phyloP scores from a whole-genome alignment of 1,140 invertebrate genomes.

The Leptopilina boulardi region DNA sequence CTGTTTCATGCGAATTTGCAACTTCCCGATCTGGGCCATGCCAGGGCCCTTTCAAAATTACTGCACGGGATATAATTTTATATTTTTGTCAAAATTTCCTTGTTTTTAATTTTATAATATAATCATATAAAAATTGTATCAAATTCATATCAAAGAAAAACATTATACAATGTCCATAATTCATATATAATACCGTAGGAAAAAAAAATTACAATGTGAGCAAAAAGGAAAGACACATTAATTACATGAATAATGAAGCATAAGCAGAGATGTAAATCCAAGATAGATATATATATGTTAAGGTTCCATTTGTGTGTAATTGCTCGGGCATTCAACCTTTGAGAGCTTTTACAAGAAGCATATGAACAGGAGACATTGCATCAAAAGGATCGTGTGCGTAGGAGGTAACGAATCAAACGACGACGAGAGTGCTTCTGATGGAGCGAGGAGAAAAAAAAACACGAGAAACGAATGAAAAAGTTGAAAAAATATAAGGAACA shows the following conservation, averaged over 20 bases:
- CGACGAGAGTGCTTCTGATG: neutral
- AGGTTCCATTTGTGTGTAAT: slow-evolving; percentile 13
- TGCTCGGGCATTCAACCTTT: slow-evolving; percentile 24
- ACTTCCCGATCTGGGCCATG: too few relatives aligned
- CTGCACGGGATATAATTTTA: too few relatives aligned
- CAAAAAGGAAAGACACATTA: neutral
- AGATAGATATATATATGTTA: neutral
- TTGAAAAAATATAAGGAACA: slow-evolving; percentile 31
- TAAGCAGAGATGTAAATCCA: neutral
- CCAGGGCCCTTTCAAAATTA: too few relatives aligned
- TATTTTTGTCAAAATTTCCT: too few relatives aligned
- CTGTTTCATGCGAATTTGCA: too few relatives aligned
- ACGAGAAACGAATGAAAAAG: slow-evolving; percentile 8
- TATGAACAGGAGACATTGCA: slow-evolving; percentile 17
- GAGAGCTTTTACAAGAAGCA: neutral
- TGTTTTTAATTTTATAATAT: too few relatives aligned
- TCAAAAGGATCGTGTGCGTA: slow-evolving; percentile 34
- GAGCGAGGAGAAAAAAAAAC: neutral
- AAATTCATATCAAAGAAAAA: too few relatives aligned
- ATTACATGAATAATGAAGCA: slow-evolving; percentile 19
- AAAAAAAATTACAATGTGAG: neutral
- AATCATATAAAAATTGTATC: too few relatives aligned
- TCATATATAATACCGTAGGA: too few relatives aligned
- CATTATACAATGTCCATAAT: too few relatives aligned
- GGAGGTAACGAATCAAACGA: slow-evolving; percentile 36